These are phyloP conservation scores for Potorous gilbertii DNA, from an alignment of 2,797 vertebrate genomes.

Conservation along the genomic window DNA sequence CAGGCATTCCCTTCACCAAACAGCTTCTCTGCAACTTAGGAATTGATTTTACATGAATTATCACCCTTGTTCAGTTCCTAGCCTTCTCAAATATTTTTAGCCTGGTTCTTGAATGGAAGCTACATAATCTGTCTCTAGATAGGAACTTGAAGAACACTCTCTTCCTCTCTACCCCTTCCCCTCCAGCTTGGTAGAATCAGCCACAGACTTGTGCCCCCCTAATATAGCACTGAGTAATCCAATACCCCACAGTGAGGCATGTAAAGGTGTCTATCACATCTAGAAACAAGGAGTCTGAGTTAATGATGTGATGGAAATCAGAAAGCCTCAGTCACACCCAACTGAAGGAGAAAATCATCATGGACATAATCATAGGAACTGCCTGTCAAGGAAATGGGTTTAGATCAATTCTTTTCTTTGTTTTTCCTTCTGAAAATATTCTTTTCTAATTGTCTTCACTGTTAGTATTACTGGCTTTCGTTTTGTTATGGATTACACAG, in stretches of 20 bases:
- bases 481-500: slow-evolving; percentile 48
- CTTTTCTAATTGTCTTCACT: slow-evolving; percentile 26
- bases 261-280: background rate
- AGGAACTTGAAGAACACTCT: background rate
- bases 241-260: background rate
- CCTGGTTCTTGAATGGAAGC: background rate
- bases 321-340: background rate
- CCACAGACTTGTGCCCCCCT: background rate
- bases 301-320: background rate
- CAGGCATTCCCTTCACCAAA: background rate
- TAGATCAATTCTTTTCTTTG: slow-evolving; percentile 10
- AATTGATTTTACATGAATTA: background rate
- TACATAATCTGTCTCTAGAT: background rate
- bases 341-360: background rate
- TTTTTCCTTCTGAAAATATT: slow-evolving; percentile 20
- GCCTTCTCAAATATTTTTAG: background rate
- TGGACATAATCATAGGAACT: background rate
- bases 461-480: slow-evolving; percentile 14
- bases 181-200: background rate
- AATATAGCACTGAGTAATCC: background rate
- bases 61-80: background rate
- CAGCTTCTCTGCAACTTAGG: background rate
- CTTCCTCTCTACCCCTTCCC: background rate
- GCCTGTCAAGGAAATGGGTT: slow-evolving; percentile 26
- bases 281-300: background rate